These are phyloP conservation scores for Smittia aterrima DNA, from an alignment of 2,888 invertebrate species.

Conservation along the genomic window DNA sequence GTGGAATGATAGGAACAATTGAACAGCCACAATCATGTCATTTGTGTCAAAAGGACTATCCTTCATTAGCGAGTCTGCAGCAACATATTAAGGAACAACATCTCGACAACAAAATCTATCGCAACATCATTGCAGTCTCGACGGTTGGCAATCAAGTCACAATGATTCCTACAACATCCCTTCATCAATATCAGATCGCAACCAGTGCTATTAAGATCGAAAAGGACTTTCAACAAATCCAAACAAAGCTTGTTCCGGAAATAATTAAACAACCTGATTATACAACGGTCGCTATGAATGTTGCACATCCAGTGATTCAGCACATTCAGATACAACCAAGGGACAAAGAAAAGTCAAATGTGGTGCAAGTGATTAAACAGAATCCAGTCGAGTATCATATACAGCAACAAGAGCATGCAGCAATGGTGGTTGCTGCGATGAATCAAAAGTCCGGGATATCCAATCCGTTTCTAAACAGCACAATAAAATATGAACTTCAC, in stretches of 20 bases:
- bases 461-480: slow-evolving; percentile 30
- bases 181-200: slow-evolving; percentile 30
- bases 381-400: slow-evolving; percentile 39
- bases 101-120: slow-evolving; percentile 24
- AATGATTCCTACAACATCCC: slow-evolving; percentile 16
- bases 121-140: slow-evolving; percentile 29
- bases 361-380: slow-evolving; percentile 30
- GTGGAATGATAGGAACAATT: slow-evolving; percentile 9
- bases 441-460: slow-evolving; percentile 30
- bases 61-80: slow-evolving; percentile 24
- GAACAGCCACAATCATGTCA: slow-evolving; percentile 31
- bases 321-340: slow-evolving; percentile 31
- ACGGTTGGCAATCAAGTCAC: slow-evolving; percentile 21
- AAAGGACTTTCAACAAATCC: slow-evolving; percentile 14
- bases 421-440: slow-evolving; percentile 34
- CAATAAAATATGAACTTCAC: slow-evolving; percentile 34
- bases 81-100: slow-evolving; percentile 32
- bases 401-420: slow-evolving; percentile 38
- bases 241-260: slow-evolving; percentile 9
- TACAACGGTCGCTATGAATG: slow-evolving; percentile 3
- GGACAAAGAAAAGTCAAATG: slow-evolving; percentile 30
- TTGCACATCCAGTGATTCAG: slow-evolving; percentile 32
- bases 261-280: slow-evolving; percentile 11
- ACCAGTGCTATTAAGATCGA: slow-evolving; percentile 23
- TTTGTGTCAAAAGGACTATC: slow-evolving; percentile 29